A percentile compares a stretch with the other conserved stretches of the same genome.
Evolutionary conservation across 2,888 invertebrate species (phyloP).

Genomic region (Cephus nigrinus): DNA sequence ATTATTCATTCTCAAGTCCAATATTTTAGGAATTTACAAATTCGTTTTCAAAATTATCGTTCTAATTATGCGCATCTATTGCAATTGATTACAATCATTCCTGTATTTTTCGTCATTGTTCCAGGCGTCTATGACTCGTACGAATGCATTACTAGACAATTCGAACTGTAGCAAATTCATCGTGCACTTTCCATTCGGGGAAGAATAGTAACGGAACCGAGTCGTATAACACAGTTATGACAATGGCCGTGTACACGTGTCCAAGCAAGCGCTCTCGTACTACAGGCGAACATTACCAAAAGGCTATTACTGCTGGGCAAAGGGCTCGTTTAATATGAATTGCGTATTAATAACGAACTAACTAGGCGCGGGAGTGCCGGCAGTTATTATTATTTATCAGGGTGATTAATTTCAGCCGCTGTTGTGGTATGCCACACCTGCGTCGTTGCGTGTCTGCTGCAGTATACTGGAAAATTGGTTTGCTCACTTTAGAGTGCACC

Average conservation of each 20-base stretch:
- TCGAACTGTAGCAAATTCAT: neutral
- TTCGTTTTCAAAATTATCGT: neutral
- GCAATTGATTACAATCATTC: neutral
- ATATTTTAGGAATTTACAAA: too few relatives aligned
- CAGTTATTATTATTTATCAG: conserved; percentile 64
- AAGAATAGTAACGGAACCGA: neutral
- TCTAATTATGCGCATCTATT: neutral
- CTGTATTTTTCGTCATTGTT: neutral
- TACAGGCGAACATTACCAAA: neutral
- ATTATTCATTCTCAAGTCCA: too few relatives aligned
- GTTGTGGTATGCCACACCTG: conserved; percentile 55
- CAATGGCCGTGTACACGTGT: neutral
- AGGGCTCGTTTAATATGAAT: conserved; percentile 59
- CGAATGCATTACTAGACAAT: neutral
- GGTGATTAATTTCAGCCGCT: conserved; percentile 60
- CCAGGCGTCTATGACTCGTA: neutral
- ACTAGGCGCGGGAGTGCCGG: conserved; percentile 49
- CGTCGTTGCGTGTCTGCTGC: conserved; percentile 35
- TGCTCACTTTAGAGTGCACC: conserved; percentile 11
- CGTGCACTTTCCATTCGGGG: neutral
- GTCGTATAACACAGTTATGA: neutral
- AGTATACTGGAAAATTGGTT: conserved; percentile 42
- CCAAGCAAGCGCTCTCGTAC: neutral
- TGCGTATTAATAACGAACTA: conserved; percentile 64
- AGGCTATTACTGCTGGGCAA: neutral